phyloP scores from a whole-genome alignment of 2,113 vertebrate genomes.

The Poeciliopsis turrubarensis region DNA sequence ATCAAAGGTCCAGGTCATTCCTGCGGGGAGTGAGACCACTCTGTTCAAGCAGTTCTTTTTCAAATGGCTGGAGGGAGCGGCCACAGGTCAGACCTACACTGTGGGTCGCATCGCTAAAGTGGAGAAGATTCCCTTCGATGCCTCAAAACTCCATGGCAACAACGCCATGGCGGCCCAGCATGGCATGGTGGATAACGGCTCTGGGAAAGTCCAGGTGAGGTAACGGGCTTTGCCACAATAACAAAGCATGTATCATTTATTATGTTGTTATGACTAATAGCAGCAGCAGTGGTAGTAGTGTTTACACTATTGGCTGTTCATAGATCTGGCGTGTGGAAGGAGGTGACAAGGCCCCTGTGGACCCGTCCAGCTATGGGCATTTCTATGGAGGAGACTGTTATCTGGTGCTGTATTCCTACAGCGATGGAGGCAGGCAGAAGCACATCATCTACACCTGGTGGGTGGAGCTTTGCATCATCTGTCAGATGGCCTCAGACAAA shows the following conservation, averaged over 20 bases:
- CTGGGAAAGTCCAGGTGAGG: conserved; percentile 76
- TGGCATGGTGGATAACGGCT: conserved; percentile 80
- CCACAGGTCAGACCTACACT: conserved; percentile 63
- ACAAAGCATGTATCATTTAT: not conserved
- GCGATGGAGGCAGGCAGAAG: conserved; percentile 38
- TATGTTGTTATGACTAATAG: not conserved
- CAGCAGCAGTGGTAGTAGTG: not conserved
- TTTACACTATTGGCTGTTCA: conserved; percentile 12
- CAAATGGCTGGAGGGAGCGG: conserved; percentile 77
- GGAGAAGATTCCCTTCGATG: conserved; percentile 76
- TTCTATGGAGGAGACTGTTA: conserved; percentile 84
- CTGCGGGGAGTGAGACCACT: conserved; percentile 71
- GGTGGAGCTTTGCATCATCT: conserved; percentile 16
- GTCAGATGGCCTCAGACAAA: not conserved
- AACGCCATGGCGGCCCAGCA: conserved; percentile 80
- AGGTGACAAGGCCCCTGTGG: conserved; percentile 59
- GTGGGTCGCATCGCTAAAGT: conserved; percentile 69
- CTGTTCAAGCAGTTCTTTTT: conserved; percentile 82
- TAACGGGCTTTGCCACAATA: not conserved
- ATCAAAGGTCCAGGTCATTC: conserved; percentile 73
- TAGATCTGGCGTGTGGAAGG: conserved; percentile 82
- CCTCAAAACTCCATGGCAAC: conserved; percentile 71
- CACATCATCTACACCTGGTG: conserved; percentile 83
- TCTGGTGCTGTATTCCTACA: conserved; percentile 79
- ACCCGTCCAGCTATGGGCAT: conserved; percentile 71